Base-by-base conservation (phyloP, 2,888 invertebrate species). In the Eupithecia pulchellata region DNA sequence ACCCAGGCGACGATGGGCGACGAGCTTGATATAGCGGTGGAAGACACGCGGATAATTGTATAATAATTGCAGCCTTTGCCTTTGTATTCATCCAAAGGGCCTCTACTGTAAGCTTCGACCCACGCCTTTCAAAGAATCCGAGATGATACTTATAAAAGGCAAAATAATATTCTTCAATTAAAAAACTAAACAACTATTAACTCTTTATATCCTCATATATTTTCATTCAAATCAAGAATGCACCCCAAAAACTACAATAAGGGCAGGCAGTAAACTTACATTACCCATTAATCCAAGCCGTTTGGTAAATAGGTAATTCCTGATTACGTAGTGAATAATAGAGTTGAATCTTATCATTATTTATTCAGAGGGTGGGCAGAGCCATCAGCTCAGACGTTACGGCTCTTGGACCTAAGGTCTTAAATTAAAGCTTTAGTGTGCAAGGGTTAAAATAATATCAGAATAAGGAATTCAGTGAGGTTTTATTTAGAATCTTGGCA, bases 241-340 rank as follows among this genome's bases (percentile, higher is more conserved):
- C 85, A 84, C 81, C 84, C 82, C 80, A 78, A 82, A 84, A 84
- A 81, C 76, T 76, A 76, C 47, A 67, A 47, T 60, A 47, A 60
- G 81, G 81, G 79, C 81, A 81, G 25, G 77, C 82, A 71, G 77
- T 73, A 68, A 84, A 84, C 78, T 85, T 82, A 71, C 71, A 72
- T 75, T 72, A 72, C 69, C 11, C 66, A 61, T 76, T 69, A 73
- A 76, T 73, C 72, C 69, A 30, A 64, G 74, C 61, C 61, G 61
- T 71, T 73, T 68, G 68, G 71, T 68, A 66, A 66, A 57, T 36
- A 69, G 66, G 76, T 75, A 74, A 75, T 75, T 72, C 75, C 69
- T 76, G 75, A 73, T 77, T 77, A 76, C 70, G 30, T n/a, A 5
- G 47, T 77, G 36, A 77, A 77, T 76, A 68, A 77, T 77, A 47